These are phyloP conservation scores for Diplodus puntazzo DNA, from an alignment of 2,797 vertebrate species.

Conservation along the genomic window DNA sequence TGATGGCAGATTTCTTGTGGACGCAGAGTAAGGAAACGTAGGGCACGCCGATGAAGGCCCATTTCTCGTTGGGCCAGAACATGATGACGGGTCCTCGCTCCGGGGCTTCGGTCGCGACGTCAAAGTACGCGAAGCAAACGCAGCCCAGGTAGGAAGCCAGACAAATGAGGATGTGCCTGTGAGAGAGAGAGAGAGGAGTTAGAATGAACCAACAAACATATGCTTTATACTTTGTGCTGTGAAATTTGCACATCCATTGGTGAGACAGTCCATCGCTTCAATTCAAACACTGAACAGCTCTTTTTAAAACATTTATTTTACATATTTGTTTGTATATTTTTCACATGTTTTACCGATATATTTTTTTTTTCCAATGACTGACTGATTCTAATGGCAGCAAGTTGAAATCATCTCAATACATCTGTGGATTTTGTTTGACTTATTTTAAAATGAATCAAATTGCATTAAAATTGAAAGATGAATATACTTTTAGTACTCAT, in stretches of 20 bases:
- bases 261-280: neutral
- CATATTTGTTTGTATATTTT: too few relatives aligned
- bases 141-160: conserved; percentile 96
- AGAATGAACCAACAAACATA: neutral
- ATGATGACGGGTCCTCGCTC: conserved; percentile 96
- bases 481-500: too few relatives aligned
- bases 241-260: neutral
- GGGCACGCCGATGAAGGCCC: conserved; percentile 98
- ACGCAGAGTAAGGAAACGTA: conserved; percentile 95
- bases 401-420: too few relatives aligned
- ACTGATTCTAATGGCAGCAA: too few relatives aligned
- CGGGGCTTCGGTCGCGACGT: conserved; percentile 94
- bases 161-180: conserved; percentile 97
- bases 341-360: too few relatives aligned
- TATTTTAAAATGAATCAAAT: too few relatives aligned
- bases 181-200: conserved; percentile 16
- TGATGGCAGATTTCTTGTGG: conserved; percentile 91
- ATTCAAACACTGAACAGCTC: neutral
- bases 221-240: neutral
- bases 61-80: conserved; percentile 99
- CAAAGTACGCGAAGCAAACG: conserved; percentile 98
- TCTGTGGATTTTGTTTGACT: too few relatives aligned
- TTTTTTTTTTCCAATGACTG: too few relatives aligned
- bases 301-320: neutral
- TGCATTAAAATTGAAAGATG: too few relatives aligned